Evolutionary conservation across 2,888 invertebrate genomes (phyloP), one percentile per base, ranked within the genome.

Genomic region (Chromoteleia sp.): DNA sequence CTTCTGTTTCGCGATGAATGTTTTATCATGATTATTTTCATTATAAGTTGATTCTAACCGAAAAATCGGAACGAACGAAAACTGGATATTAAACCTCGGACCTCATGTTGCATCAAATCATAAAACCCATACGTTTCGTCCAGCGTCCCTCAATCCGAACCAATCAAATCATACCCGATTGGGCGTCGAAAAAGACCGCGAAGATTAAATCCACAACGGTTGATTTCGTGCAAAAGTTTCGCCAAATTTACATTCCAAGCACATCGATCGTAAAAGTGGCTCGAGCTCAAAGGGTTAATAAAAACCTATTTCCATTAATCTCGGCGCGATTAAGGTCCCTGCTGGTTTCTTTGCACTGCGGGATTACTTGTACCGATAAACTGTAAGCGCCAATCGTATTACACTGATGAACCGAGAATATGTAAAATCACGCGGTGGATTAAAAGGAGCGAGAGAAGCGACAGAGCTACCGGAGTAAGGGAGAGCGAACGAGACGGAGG

Each of bases 301-400:
- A 30, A 39, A 54, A 43, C 41, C 50, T n/a, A 54, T 67, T 67
- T 54, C 54, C 52, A 67, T 67, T 54, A 67, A 67, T 54, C 67
- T 65, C 19, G 65, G 2, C 15, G 52, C n/a, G 65, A 39, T 52
- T 52, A 54, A 54, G 30, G 56, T 54, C 19, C 19, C 17, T 5
- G 15, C 5, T 41, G 36, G 39, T 54, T 54, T 67, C 39, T 67
- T 67, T 67, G n/a, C 67, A 41, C n/a, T 17, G 7, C 14, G 12
- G 33, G 52, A 67, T 67, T 67, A 52, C 67, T 25, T 67, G 65
- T 39, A 29, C 41, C 30, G 54, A 30, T 67, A 54, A 52, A 52
- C 52, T 54, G 52, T 45, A 30, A 61, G 30, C 17, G 29, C 30
- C 45, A 25, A 48, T 52, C 17, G 29, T 8, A 52, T 67, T 54